Evolutionary conservation across 1,140 invertebrate species (phyloP), one percentile per base, ranked within the genome.

Genomic region (Oscheius sp.): DNA sequence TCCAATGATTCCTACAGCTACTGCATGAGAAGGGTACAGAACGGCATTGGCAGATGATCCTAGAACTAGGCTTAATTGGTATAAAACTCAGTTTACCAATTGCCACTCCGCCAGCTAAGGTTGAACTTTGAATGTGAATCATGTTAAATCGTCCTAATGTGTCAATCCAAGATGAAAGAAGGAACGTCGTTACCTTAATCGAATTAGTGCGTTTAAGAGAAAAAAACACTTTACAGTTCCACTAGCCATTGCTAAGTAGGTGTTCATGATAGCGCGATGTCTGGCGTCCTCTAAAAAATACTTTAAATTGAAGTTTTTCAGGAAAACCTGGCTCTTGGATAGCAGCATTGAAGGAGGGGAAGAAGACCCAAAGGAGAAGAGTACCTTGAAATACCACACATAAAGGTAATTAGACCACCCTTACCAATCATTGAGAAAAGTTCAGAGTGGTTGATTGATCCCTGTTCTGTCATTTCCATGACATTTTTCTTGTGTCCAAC

Each of bases 261-360:
- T 97, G 88, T 97, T 96, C 81, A 96, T 89, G 65, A 97, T 89
- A 7, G 93, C 93, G 38, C 93, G 87, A 74, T 93, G 90, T 79
- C 91, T 90, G 31, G 69, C 69, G 18, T 71, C 69, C 42, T 71
- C 69, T 42, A 23, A 13, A 55, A 23, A 13, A 7, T 20, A 4
- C 52, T 7, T 7, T 58, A 10, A n/a, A 31, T 18, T 13, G 10
- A 32, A 18, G 59, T 62, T 28, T 62, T 29, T 3, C 36, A 65
- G 84, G 82, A 78, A 91, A 90, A 58, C 90, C 90, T 2, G 90
- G 90, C 4, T 85, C 81, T 0, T 88, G 87, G 4, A 91, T 87
- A 0, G 90, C 92, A 1, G 91, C 91, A 86, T 97, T 97, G 86
- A 97, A 97, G 73, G 92, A 94, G 1, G 95, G 95, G 93, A 94